phyloP scores from a whole-genome alignment of 1,140 invertebrate genomes.

The Octopus sinensis region DNA sequence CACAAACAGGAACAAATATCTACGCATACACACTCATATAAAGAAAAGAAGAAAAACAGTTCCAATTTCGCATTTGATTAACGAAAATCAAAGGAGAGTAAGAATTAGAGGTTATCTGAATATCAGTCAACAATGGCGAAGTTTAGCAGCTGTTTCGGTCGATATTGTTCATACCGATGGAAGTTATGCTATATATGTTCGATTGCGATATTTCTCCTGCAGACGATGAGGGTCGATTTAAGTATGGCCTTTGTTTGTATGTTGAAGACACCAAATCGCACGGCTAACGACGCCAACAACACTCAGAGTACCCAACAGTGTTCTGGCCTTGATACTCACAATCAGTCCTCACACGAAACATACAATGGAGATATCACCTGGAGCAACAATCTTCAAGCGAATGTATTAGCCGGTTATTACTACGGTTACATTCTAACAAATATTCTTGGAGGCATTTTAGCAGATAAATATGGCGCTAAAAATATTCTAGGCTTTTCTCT shows the following conservation, averaged over 20 bases:
- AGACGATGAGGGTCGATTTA: not conserved
- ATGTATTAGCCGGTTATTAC: conserved; percentile 83
- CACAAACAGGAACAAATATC: too few species aligned
- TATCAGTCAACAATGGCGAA: too few species aligned
- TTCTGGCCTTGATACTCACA: not conserved
- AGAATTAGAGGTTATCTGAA: too few species aligned
- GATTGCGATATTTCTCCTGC: too few species aligned
- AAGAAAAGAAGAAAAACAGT: too few species aligned
- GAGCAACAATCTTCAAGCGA: conserved; percentile 72
- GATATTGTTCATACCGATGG: too few species aligned
- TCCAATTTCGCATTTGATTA: too few species aligned
- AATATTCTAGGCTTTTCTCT: conserved; percentile 26
- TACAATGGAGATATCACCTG: conserved; percentile 71
- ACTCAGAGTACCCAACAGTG: not conserved
- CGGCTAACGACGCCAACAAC: not conserved
- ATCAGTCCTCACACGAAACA: not conserved
- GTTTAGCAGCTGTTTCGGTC: too few species aligned
- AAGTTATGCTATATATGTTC: too few species aligned
- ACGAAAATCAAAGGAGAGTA: too few species aligned
- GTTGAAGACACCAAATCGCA: conserved; percentile 52
- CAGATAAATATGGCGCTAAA: conserved; percentile 58
- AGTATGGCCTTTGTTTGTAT: conserved; percentile 81
- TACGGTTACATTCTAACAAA: conserved; percentile 73
- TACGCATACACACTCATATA: too few species aligned
- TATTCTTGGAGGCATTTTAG: conserved; percentile 72